Evolutionary conservation across 2,113 vertebrate species (phyloP), one percentile per base, ranked within the genome.

Genomic region (Rhinoptilus africanus): DNA sequence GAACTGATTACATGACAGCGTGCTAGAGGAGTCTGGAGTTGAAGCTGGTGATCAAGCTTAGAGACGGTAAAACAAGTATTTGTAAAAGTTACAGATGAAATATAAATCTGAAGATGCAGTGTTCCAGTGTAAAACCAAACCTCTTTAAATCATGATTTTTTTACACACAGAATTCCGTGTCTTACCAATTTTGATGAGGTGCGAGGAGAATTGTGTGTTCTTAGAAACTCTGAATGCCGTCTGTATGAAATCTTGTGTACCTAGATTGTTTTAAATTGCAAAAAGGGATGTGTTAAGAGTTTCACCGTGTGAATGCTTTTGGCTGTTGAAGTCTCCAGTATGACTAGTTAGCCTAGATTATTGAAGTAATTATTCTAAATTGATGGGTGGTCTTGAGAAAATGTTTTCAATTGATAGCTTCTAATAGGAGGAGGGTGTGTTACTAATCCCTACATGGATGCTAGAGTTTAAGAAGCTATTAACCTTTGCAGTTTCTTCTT

Each of bases 301-400:
- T 97, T 76, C 59, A n/a, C 91, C 73, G n/a, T 50, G 34, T 64
- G 48, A 96, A 54, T 59, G 89, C 73, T 73, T 83, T 85, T 96
- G 87, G 60, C 82, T 97, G 81, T 97, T 97, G 95, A 96, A 91
- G 89, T 88, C 86, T 96, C 34, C 67, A 45, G 2, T 85, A 89
- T 74, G 89, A 77, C 41, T 76, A 28, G 45, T 63, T 97, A 88
- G 80, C 78, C 85, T 88, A 79, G 92, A 94, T 94, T 98, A 92
- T 97, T 97, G 96, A 96, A 96, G 87, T 97, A 96, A 98, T 98
- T 98, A 95, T 92, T 97, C 76, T 93, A 92, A 98, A 97, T 97
- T 98, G 94, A 97, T 98, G 97, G 96, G 95, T 98, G 96, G 95
- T 98, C 98, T 97, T 94, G 73, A 89, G 91, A 80, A 96, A 83